phyloP scores from a whole-genome alignment of 2,113 vertebrate species.

The Ameiurus melas region DNA sequence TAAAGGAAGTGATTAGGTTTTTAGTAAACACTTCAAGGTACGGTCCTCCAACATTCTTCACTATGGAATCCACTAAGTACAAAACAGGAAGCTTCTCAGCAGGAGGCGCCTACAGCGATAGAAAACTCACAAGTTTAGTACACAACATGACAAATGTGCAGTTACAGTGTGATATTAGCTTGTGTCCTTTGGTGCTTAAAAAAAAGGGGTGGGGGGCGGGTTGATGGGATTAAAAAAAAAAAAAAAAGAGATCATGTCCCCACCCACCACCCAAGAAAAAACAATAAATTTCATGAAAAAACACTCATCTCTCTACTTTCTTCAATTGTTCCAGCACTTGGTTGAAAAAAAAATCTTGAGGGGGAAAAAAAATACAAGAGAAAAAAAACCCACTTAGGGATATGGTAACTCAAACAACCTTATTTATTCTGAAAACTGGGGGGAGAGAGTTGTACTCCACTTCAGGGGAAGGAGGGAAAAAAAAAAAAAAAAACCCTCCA shows the following conservation, averaged over 20 bases:
- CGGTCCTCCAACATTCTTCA: conserved; percentile 99
- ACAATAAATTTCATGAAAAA: neutral
- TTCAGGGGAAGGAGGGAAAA: too few species aligned
- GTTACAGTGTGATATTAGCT: conserved; percentile 32
- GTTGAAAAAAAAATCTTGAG: neutral
- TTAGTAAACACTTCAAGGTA: conserved; percentile 99
- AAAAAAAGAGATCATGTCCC: neutral
- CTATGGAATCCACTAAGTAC: conserved; percentile 99
- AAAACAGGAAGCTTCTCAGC: conserved; percentile 98
- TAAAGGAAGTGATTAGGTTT: conserved; percentile 99
- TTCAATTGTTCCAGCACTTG: neutral
- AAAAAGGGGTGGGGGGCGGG: neutral
- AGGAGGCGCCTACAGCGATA: conserved; percentile 92
- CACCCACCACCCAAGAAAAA: neutral
- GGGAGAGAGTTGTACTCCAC: neutral
- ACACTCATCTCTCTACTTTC: neutral
- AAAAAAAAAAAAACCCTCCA: neutral
- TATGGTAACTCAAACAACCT: neutral
- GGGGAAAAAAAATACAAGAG: neutral
- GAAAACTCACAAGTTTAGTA: conserved; percentile 99
- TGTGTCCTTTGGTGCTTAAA: conserved; percentile 16
- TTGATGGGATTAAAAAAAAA: too few species aligned
- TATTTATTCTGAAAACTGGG: neutral
- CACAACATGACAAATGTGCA: conserved; percentile 72
- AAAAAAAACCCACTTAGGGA: neutral